Evolutionary conservation across 2,113 vertebrate genomes (phyloP), one percentile per base, ranked within the genome.

Genomic region (Calyptommatus sinebrachiatus): DNA sequence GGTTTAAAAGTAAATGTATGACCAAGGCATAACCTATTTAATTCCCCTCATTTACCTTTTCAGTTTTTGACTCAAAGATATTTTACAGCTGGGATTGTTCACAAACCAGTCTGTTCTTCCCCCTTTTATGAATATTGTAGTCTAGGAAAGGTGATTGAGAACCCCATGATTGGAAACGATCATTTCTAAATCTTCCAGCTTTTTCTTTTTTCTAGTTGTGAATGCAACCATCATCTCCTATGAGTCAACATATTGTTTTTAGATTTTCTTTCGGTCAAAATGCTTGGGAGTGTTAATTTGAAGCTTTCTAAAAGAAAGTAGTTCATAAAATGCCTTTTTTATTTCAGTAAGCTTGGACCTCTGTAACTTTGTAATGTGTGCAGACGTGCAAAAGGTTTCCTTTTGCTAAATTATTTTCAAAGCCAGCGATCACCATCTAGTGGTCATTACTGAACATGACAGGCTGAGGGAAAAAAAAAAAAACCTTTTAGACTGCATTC

Each of bases 391-490:
- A 57, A 35, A 67, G 22, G 31, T 2, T 8, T 69, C 5, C 2
- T 67, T 57, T 29, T 14, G 3, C 1, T 24, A 50, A 29, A 67
- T 26, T 24, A 35, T 21, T 31, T 46, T 2, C 20, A 12, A 70
- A 74, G 82, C 41, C 69, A 79, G 35, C 28, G 53, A 68, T 41
- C 29, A 28, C 91, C 90, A 87, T 88, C 90, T 89, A 29, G 86
- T 90, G 90, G 77, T 41, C 24, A n/a, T 50, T 78, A 78, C 45
- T 12, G 2, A 53, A 76, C 76, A 85, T 70, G 70, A 16, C 88
- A 86, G 2, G 21, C 83, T 67, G 79, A 86, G 46, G 62, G n/a
- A 28, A n/a, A n/a, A n/a, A n/a, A 20, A 28, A 11, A 72, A 6
- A 57, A 16, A 18, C 53, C 18, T 57, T 57, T 57, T 18, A 57